These are phyloP conservation scores for Vombatus ursinus DNA, from an alignment of 2,113 vertebrate genomes.

Conservation along the genomic window DNA sequence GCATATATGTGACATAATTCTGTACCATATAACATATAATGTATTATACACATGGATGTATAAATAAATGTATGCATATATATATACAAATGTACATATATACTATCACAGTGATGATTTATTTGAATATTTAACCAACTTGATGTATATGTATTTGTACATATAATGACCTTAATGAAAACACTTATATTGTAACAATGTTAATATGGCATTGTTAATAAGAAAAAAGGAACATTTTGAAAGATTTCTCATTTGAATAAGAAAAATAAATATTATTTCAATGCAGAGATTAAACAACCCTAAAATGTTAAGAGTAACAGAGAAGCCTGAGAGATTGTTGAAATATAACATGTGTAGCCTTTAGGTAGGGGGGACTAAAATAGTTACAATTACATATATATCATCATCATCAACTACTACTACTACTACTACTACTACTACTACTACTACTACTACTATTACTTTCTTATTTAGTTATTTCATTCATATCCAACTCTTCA, in stretches of 20 bases:
- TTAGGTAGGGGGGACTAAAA: neutral
- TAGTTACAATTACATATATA: neutral
- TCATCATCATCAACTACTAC: neutral
- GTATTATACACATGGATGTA: neutral
- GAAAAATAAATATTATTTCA: neutral
- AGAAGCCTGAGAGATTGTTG: neutral
- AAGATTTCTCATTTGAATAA: neutral
- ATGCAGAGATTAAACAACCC: neutral
- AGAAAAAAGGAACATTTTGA: no score
- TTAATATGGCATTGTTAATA: no score
- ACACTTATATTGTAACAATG: no score
- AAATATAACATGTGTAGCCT: neutral
- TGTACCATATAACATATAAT: neutral
- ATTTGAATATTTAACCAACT: neutral
- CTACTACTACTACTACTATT: neutral
- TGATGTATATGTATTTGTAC: neutral
- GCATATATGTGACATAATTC: neutral
- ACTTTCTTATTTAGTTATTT: no score
- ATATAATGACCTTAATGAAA: neutral
- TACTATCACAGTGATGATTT: neutral
- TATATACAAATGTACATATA: neutral
- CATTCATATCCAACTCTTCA: no score
- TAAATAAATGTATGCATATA: neutral
- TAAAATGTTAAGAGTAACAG: neutral
- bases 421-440: no score